Base-by-base conservation (phyloP, 2,888 invertebrate species). In the Patella ulyssiponensis region DNA sequence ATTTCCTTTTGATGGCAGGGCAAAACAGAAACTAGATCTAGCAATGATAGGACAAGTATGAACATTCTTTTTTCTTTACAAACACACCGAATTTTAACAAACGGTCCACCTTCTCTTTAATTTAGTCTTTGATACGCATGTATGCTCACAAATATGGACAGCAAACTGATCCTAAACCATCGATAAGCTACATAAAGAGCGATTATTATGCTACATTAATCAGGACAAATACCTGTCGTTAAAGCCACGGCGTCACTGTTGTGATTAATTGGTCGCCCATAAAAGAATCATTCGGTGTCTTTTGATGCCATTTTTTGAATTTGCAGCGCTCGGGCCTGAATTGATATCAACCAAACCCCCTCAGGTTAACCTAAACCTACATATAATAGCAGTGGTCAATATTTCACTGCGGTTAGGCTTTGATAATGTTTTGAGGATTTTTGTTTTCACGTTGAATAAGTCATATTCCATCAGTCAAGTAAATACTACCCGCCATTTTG, bases 91-190 rank as follows among this genome's bases (percentile, higher is more conserved):
- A 4, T 44, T 44, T 44, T 7, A 44, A 20, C 64, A 64, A 23
- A 64, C 64, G 64, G 20, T 64, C 23, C 20, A 64, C 20, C 23
- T 64, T 64, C 64, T 64, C 23, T 64, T 23, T 64, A 64, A 64
- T 64, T 64, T 64, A 64, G 20, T 4, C 20, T 64, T 64, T 64
- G 64, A 64, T 64, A 64, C 64, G 64, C 64, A 64, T 64, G 64
- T 64, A 12, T 64, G 23, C 20, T 23, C 64, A 64, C 64, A 64
- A 23, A 23, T 23, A 20, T 64, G 23, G 64, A 64, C 20, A 20
- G 23, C 64, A 12, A 23, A 64, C 20, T 23, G 23, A 23, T 64
- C 23, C 23, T 20, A 64, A 64, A 64, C 64, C 23, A 23, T 20
- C 64, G 20, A 23, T 64, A n/a, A 23, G 20, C 23, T 23, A 64